A percentile compares a stretch with the other conserved stretches of the same genome.
Evolutionary conservation across 2,888 invertebrate species (phyloP).

Genomic region (Gastrophysa polygoni): DNA sequence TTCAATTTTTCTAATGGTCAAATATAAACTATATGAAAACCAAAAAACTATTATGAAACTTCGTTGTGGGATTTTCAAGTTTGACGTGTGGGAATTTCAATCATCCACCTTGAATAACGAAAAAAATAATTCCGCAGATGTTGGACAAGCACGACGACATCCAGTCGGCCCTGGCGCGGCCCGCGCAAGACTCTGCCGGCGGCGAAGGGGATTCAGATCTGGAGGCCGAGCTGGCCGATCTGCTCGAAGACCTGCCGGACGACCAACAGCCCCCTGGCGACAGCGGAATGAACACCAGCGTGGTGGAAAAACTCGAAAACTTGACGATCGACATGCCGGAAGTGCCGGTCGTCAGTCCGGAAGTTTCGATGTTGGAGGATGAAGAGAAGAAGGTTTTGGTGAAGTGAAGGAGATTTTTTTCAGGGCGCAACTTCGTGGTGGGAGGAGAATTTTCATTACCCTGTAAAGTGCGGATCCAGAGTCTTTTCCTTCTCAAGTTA

Average conservation of each 20-base stretch:
- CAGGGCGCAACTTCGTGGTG: too few species aligned
- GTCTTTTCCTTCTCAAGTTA: too few species aligned
- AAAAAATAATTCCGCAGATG: conserved; percentile 61
- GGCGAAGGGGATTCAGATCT: conserved; percentile 69
- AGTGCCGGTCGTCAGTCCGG: conserved; percentile 41
- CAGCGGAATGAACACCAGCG: conserved; percentile 37
- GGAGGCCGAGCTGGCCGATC: conserved; percentile 73
- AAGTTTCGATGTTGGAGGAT: conserved; percentile 14
- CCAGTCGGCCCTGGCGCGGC: conserved; percentile 61
- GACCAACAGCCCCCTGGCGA: conserved; percentile 40
- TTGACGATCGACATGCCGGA: conserved; percentile 46
- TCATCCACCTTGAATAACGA: too few species aligned
- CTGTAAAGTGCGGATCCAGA: too few species aligned
- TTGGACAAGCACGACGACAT: conserved; percentile 66
- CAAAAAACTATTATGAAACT: too few species aligned
- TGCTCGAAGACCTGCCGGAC: conserved; percentile 59
- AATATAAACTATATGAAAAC: too few species aligned
- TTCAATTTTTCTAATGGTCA: too few species aligned
- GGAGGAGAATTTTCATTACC: too few species aligned
- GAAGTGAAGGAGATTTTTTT: too few species aligned
- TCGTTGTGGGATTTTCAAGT: too few species aligned
- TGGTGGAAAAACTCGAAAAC: conserved; percentile 43
- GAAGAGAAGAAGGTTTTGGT: too few species aligned
- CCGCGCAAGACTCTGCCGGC: conserved; percentile 58
- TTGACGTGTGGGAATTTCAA: neutral